Evolutionary conservation across 2,113 vertebrate genomes (phyloP), one percentile per base, ranked within the genome.

Genomic region (Turnix velox): DNA sequence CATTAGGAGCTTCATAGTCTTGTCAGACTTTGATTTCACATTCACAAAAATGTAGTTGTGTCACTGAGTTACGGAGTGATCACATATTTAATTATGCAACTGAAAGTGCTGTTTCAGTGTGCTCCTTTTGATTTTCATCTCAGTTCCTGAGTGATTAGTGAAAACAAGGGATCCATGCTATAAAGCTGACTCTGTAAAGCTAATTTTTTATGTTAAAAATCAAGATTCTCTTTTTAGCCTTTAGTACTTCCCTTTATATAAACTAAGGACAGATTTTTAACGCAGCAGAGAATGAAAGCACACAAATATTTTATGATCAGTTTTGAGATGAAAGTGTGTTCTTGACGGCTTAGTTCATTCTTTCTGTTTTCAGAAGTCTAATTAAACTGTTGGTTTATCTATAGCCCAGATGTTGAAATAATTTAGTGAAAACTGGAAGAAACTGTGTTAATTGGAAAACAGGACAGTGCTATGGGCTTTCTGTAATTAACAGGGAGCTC

Each of bases 371-470:
- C 94, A 96, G 91, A 92, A 95, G 89, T 95, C 94, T 95, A 97
- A 97, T 97, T 97, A 97, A 96, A 97, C 96, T 93, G 92, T 97
- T 96, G 95, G 92, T 97, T 98, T 97, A 97, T 97, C 97, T 98
- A 97, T 94, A 95, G 87, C 95, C 97, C 97, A 98, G 98, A 98
- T 98, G 97, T 98, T 92, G 67, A 97, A 97, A 96, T 97, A 97
- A 98, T 98, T 97, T 97, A 98, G 95, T 97, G 97, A 97, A 95
- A 94, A 97, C 87, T 66, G 79, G 96, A 97, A 95, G 96, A 96
- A 97, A 97, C 97, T 97, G 97, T 97, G 97, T 98, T 98, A 98
- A 98, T 98, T 97, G 97, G 97, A 98, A 98, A 98, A 97, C 94
- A 97, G 97, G 98, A 97, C 96, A 96, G 97, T 98, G 97, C 97